Evolutionary conservation across 2,888 invertebrate genomes (phyloP).

Genomic region (Erebia palarica): DNA sequence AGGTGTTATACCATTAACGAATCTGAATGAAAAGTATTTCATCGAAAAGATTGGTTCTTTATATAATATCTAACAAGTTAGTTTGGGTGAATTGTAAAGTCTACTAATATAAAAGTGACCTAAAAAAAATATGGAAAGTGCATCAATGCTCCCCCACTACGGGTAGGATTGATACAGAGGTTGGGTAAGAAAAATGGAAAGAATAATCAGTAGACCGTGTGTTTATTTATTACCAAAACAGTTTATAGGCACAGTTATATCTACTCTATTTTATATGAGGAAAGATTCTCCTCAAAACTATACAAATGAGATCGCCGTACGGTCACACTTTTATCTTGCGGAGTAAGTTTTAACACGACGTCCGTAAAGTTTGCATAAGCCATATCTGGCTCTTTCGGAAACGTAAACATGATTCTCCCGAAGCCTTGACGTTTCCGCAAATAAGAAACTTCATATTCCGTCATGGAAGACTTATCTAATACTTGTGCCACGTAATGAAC

Average conservation of each 20-base stretch:
- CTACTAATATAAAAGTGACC: background rate
- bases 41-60: constrained; percentile 1
- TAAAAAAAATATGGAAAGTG: constrained; percentile 3
- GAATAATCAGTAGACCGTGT: background rate
- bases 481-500: background rate
- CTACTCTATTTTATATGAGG: background rate
- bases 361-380: constrained; percentile 2
- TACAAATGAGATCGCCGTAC: constrained; percentile 4
- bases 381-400: background rate
- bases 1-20: constrained; percentile 4
- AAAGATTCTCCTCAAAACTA: constrained; percentile 4
- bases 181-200: background rate
- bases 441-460: too few relatives aligned
- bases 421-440: too few relatives aligned
- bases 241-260: background rate
- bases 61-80: constrained; percentile 3
- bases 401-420: too few relatives aligned
- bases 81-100: background rate
- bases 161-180: constrained; percentile 4
- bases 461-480: too few relatives aligned
- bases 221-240: constrained; percentile 2
- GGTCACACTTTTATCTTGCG: background rate
- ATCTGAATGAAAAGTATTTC: background rate
- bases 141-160: background rate
- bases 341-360: constrained; percentile 3